Evolutionary conservation across 1,140 invertebrate genomes (phyloP), one percentile per base, ranked within the genome.

Genomic region (Rhyzopertha dominica): DNA sequence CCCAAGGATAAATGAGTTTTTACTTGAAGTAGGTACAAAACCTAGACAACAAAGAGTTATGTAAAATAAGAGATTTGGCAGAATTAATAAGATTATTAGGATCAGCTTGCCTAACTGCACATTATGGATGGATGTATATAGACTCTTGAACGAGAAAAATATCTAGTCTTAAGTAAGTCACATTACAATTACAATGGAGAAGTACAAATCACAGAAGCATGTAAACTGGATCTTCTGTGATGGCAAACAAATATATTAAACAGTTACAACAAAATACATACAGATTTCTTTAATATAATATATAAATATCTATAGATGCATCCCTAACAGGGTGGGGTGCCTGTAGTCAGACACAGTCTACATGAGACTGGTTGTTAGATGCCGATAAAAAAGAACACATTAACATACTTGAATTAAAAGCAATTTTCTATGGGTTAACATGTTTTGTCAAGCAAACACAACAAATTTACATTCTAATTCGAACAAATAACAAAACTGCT

Each of bases 401-500:
- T 10, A 58, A 56, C 53, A 49, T 14, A 29, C 43, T 58, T n/a
- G 58, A 60, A 40, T 22, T 58, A 9, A 10, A 14, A 32, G 58
- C 58, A 37, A 53, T 48, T 5, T 58, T 51, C 38, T 50, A 48
- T 19, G 54, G 30, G 1, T 24, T 59, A 31, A 54, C 56, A 44
- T 46, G 31, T 14, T 59, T 57, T 40, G 54, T 51, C 1, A n/a
- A n/a, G n/a, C n/a, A 31, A 9, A 16, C 30, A 5, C 24, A n/a
- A n/a, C n/a, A n/a, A n/a, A n/a, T 7, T 12, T 17, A 38, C 5
- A 40, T 54, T 8, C 25, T 54, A 13, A 24, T 47, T 14, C 18
- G 52, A 23, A 23, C 43, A 10, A 41, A 54, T 37, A 51, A 54
- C 37, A 51, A 42, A 2, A 59, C 57, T 41, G 67, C 70, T 62